phyloP scores from a whole-genome alignment of 2,797 vertebrate species.

The Chrysolophus pictus region DNA sequence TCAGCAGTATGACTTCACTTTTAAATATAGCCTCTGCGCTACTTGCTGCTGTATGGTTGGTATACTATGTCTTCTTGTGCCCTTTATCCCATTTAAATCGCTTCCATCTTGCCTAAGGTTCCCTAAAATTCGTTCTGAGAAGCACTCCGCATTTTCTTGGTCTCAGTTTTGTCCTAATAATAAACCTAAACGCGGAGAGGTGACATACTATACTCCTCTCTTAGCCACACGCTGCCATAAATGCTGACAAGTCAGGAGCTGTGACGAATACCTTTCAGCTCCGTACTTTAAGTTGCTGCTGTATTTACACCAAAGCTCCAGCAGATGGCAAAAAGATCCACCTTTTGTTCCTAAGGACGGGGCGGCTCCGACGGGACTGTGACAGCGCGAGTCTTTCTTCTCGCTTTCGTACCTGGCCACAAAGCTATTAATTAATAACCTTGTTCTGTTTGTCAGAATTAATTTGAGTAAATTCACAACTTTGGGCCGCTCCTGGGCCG shows the following conservation, averaged over 20 bases:
- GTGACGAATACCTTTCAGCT: not conserved
- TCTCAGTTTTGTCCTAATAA: constrained; percentile 77
- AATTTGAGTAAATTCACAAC: too few species aligned
- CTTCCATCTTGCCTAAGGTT: constrained; percentile 59
- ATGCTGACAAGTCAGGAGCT: constrained; percentile 51
- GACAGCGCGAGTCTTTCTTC: not conserved
- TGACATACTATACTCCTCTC: constrained; percentile 71
- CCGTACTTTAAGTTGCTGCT: not conserved
- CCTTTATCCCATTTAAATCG: constrained; percentile 39
- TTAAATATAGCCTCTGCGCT: constrained; percentile 38
- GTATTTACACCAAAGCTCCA: not conserved
- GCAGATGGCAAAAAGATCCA: constrained; percentile 44
- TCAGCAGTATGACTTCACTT: constrained; percentile 40
- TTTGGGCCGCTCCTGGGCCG: fast-evolving
- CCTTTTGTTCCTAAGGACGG: not conserved
- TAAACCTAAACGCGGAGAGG: constrained; percentile 67
- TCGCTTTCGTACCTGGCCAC: too few species aligned
- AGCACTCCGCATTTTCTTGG: constrained; percentile 35
- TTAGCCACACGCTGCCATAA: constrained; percentile 66
- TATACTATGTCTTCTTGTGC: constrained; percentile 7
- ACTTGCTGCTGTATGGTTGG: constrained; percentile 18
- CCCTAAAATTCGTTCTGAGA: constrained; percentile 33
- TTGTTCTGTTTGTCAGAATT: not conserved
- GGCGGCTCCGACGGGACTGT: fast-evolving
- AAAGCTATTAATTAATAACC: fast-evolving